Evolutionary conservation across 2,888 invertebrate genomes (phyloP), one percentile per base, ranked within the genome.

Genomic region (Digitonthophagus gazella): DNA sequence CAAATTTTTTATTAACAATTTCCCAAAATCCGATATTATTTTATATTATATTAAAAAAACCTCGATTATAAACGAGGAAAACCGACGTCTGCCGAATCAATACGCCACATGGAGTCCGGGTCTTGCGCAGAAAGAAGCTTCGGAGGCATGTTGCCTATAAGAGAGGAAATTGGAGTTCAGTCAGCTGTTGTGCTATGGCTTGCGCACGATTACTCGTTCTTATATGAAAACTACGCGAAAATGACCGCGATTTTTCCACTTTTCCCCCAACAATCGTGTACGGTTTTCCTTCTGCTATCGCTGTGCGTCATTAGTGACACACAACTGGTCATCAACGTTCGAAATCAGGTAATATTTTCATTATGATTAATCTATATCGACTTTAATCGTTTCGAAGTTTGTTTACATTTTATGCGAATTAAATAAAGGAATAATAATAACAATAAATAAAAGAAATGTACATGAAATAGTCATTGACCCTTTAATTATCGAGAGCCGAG

Each of bases 281-380:
- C 56, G 18, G 16, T 58, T 4, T 11, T 68, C 18, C 28, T 70
- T 11, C 18, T 70, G n/a, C 54, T 74, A 69, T 75, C 72, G 74
- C 72, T 78, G 68, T 70, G 77, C 69, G 69, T 74, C 71, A 74
- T 75, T 64, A 75, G 76, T 67, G 76, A 76, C 71, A 75, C 78
- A 6, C 81, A 81, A 73, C 75, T 82, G 63, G 76, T 81, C 66
- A 82, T 82, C 67, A 82, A 82, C 76, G 82, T 82, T 64, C 77
- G 79, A 73, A 82, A 82, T 77, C 81, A 82, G 81, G 82, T 81
- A 72, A 75, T 70, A 72, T 44, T 58, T 65, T 44, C 15, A 16
- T 61, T 58, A 44, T 44, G 11, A 6, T 5, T 44, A 44, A 44
- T 11, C 28, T 6, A 44, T 44, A 8, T 44, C 28, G 28, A 11